Base-by-base conservation (phyloP, 2,797 vertebrate species). In the Anisognathus igniventris region DNA sequence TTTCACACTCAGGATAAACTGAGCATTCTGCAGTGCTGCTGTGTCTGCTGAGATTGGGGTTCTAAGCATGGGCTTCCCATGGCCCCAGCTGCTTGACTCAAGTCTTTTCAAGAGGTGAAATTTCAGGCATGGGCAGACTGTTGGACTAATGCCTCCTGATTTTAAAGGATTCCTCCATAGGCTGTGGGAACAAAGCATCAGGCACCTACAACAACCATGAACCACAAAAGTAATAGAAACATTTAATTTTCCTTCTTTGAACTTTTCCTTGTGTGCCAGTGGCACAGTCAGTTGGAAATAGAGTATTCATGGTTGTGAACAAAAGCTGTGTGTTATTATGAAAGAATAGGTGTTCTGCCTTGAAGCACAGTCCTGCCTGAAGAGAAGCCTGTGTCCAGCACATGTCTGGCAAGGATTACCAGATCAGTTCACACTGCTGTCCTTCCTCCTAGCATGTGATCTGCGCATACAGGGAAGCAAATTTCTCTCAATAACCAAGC, bases 381-480 rank as follows among this genome's bases (percentile, higher is more conserved):
- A 40, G 2, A n/a, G 42, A 27, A 24, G 48, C 8, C 24, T 47
- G 6, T 24, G 44, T 33, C 33, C 20, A 72, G 28, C 24, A 24
- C 0, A 0, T 5, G 9, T 12, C 22, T 54, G 35, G 22, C 12
- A 48, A 50, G 14, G 13, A 21, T 3, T 51, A 7, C 3, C 37
- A 53, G 18, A 28, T 40, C 47, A 48, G 6, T 53, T 60, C 60
- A 45, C 13, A 31, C 19, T 6, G 40, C 5, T 35, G 31, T n/a
- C 48, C 33, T 77, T 80, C 53, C 44, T 73, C 27, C 37, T 12
- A 7, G 3, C 12, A 18, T 28, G 23, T 33, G 21, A 48, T 60
- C 33, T 62, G 25, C n/a, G 48, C 8, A 27, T 53, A 56, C 18
- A 61, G 37, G 16, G 40, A 37, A 28, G 18, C 7, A 84, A 58